Conservation (phyloP, 1,140 invertebrate genomes). For the Zeugodacus cucurbitae region DNA sequence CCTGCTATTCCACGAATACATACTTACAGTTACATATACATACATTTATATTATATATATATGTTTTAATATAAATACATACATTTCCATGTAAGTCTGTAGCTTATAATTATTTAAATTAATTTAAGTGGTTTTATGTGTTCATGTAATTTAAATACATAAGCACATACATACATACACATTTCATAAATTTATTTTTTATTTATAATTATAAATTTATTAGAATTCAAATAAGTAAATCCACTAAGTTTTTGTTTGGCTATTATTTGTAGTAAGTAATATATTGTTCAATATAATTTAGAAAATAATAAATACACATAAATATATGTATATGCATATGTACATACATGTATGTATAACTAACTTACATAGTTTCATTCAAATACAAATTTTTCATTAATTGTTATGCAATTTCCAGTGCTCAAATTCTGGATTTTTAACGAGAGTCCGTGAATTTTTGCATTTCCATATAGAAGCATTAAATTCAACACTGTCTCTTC, state of each 20-base stretch:
- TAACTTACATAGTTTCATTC: no score
- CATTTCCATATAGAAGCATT: no score
- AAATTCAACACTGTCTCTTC: no score
- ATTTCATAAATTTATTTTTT: no score
- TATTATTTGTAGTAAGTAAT: background rate
- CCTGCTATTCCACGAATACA: constrained; percentile 30
- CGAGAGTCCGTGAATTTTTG: no score
- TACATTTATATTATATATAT: background rate
- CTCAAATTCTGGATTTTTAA: no score
- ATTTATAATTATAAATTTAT: no score
- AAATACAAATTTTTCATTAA: no score
- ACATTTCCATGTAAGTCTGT: background rate
- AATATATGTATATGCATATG: background rate
- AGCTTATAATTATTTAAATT: background rate
- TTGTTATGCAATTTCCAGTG: no score
- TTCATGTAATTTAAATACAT: background rate
- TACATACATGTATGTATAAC: background rate
- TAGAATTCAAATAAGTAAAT: no score
- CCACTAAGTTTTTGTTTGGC: background rate
- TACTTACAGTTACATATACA: background rate
- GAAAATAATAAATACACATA: background rate
- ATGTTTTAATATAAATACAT: background rate
- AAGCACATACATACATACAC: background rate
- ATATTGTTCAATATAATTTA: background rate
- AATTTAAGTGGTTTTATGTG: background rate